Conservation (phyloP, 2,797 vertebrate genomes). For the Pogonophryne albipinna region DNA sequence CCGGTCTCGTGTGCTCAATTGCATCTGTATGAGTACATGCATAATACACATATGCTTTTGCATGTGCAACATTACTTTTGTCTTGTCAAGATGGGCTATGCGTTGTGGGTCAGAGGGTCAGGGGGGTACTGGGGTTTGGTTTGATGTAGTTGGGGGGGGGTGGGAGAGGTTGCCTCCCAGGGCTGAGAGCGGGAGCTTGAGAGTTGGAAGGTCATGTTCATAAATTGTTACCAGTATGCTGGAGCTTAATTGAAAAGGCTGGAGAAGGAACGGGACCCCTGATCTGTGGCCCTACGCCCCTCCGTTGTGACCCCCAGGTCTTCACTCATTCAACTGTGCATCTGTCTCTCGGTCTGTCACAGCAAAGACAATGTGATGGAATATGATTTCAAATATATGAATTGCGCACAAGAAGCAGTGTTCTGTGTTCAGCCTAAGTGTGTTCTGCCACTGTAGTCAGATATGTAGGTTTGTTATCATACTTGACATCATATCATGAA, state of each 20-base stretch:
- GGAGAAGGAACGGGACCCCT: constrained; percentile 76
- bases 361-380: constrained; percentile 17
- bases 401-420: not conserved
- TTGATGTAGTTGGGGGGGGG: constrained; percentile 77
- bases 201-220: constrained; percentile 85
- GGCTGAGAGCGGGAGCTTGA: constrained; percentile 71
- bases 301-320: constrained; percentile 68
- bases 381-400: constrained; percentile 33
- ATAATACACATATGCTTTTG: constrained; percentile 64
- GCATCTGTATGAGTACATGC: constrained; percentile 46
- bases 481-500: no score
- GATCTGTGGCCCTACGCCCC: constrained; percentile 74
- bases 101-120: constrained; percentile 71
- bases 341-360: constrained; percentile 59
- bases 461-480: not conserved
- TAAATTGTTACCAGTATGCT: constrained; percentile 80
- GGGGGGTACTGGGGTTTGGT: constrained; percentile 66
- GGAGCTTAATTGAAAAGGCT: constrained; percentile 85
- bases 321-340: constrained; percentile 72
- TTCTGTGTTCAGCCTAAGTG: not conserved
- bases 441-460: not conserved
- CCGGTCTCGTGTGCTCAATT: constrained; percentile 34
- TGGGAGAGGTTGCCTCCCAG: constrained; percentile 69
- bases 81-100: constrained; percentile 64
- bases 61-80: constrained; percentile 61